phyloP scores from a whole-genome alignment of 2,888 invertebrate species.

The Timema podura region DNA sequence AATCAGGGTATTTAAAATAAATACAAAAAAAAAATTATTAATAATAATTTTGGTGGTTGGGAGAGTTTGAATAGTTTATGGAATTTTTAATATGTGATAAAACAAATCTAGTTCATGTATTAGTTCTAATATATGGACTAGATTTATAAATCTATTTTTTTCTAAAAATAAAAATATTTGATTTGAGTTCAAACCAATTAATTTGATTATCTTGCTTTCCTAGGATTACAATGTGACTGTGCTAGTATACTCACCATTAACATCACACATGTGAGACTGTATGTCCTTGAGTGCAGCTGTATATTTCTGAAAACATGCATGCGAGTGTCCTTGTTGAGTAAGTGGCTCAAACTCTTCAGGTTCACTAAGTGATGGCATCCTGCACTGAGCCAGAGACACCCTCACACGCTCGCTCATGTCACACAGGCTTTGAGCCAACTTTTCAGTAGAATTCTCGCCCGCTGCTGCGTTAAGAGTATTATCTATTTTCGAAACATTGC shows the following conservation, averaged over 20 bases:
- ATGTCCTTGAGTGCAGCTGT: slow-evolving; percentile 28
- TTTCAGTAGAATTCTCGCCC: slow-evolving; percentile 16
- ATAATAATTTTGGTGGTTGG: too few relatives aligned
- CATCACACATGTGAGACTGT: slow-evolving; percentile 32
- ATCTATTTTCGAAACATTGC: slow-evolving; percentile 13
- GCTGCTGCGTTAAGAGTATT: background rate
- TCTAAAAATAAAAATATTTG: too few relatives aligned
- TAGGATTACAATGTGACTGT: too few relatives aligned
- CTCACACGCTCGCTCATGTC: slow-evolving; percentile 24
- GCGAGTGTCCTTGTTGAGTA: background rate
- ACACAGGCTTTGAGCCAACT: slow-evolving; percentile 26
- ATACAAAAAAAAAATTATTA: too few relatives aligned
- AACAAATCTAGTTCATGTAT: too few relatives aligned
- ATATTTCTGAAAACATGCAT: slow-evolving; percentile 18
- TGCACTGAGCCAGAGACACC: slow-evolving; percentile 18
- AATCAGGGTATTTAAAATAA: too few relatives aligned
- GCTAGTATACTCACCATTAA: slow-evolving; percentile 27
- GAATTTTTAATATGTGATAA: too few relatives aligned
- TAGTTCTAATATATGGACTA: too few relatives aligned
- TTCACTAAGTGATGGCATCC: background rate
- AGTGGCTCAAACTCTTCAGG: slow-evolving; percentile 1
- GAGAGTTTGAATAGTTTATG: too few relatives aligned
- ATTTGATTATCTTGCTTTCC: too few relatives aligned
- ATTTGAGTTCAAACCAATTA: too few relatives aligned
- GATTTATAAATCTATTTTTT: too few relatives aligned